These are phyloP conservation scores for Coboldia fuscipes DNA, from an alignment of 1,140 invertebrate genomes.

Conservation along the genomic window DNA sequence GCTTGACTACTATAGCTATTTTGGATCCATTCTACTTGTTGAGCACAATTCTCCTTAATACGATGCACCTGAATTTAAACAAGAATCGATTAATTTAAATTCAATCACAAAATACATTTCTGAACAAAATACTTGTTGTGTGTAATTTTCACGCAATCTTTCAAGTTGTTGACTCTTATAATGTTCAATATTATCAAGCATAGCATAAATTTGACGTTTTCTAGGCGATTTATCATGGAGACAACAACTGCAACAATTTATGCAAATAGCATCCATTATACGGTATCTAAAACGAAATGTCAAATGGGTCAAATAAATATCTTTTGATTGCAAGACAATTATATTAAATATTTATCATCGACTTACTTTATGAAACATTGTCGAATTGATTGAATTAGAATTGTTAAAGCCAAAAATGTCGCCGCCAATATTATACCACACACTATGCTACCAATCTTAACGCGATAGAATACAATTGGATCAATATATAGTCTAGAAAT, in stretches of 20 bases:
- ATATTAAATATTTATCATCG: constrained; percentile 1
- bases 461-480: constrained; percentile 54
- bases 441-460: constrained; percentile 63
- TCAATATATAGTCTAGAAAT: constrained; percentile 45
- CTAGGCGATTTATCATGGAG: constrained; percentile 43
- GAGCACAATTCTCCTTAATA: constrained; percentile 79
- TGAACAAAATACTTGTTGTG: constrained; percentile 44
- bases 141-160: constrained; percentile 74
- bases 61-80: constrained; percentile 38
- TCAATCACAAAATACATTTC: not conserved
- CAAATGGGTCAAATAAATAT: not conserved
- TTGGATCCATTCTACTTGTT: constrained; percentile 83
- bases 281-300: constrained; percentile 33
- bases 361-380: constrained; percentile 48
- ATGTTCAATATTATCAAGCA: constrained; percentile 74
- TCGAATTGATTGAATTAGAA: constrained; percentile 51
- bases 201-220: constrained; percentile 59
- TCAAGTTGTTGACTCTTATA: constrained; percentile 78
- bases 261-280: constrained; percentile 29
- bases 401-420: constrained; percentile 54
- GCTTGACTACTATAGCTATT: constrained; percentile 76
- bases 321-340: no score
- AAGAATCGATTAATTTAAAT: not conserved
- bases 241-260: constrained; percentile 42
- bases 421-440: constrained; percentile 58